Base-by-base conservation (phyloP, 2,888 invertebrate genomes). In the Nemapogon koenigi region DNA sequence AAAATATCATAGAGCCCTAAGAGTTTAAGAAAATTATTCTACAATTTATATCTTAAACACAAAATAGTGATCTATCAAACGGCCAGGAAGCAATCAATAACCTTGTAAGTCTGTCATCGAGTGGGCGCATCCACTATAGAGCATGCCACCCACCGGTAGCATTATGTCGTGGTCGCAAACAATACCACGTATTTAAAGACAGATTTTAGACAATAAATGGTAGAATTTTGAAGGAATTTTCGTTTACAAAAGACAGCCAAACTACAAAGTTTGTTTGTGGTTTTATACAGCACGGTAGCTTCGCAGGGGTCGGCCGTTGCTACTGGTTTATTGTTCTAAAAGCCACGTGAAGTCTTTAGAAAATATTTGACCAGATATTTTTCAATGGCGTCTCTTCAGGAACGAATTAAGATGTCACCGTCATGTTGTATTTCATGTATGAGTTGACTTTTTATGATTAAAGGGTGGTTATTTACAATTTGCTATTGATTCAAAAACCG, bases 121-220 rank as follows among this genome's bases (percentile, higher is more conserved):
- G 11, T 13, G 29, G 19, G 17, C 31, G 16, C 31, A 16, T 7
- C 14, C 11, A 31, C 16, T 28, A 6, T 4, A 4, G 6, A n/a
- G 26, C 2, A 26, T 50, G 53, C 75, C 73, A 65, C 73, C 75
- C 68, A 73, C 66, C 62, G 66, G 57, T 62, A 63, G 59, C 62
- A 73, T 76, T 55, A 76, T 70, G 64, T 59, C 66, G 61, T 63
- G 69, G 72, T 69, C 59, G 53, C 49, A 50, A 59, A 71, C 70
- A 72, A 73, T 65, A 49, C 48, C 45, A 48, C 48, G 48, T 48
- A 58, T 52, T 56, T 52, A 58, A 53, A 47, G 47, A 47, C 51
- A 55, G 50, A 56, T 50, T 49, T 53, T 36, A 26, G 45, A 53
- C 63, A 53, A 64, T 62, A 64, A 63, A 50, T 41, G 49, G 51